Conservation (phyloP, 2,113 vertebrate species). For the Pipra filicauda region DNA sequence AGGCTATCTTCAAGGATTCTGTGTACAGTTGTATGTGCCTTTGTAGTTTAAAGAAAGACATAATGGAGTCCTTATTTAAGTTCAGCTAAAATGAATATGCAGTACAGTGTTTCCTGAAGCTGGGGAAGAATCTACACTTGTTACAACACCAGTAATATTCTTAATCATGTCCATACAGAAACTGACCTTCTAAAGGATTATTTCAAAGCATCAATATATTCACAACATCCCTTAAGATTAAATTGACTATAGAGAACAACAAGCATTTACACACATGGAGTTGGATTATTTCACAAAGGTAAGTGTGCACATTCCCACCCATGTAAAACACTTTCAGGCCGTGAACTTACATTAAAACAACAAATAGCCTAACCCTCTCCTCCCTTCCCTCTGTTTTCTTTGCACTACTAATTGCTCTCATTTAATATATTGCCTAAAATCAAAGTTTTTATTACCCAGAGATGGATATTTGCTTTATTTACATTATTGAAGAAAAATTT, state of each 20-base stretch:
- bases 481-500: background rate
- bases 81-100: background rate
- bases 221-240: background rate
- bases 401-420: background rate
- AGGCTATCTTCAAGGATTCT: constrained; percentile 11
- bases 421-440: background rate
- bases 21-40: background rate
- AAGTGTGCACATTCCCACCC: background rate
- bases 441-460: background rate
- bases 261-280: background rate
- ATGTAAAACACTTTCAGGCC: background rate
- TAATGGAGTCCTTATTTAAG: background rate
- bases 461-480: background rate
- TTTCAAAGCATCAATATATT: background rate
- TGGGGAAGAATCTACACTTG: background rate
- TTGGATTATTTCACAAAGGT: background rate
- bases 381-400: background rate
- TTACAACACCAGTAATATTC: background rate
- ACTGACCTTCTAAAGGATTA: background rate
- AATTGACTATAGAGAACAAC: background rate
- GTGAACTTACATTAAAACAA: background rate
- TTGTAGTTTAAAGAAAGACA: background rate
- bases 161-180: background rate
- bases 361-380: background rate
- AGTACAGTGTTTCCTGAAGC: background rate